Percentiles rank a stretch among this genome's conserved stretches.
Evolutionary conservation across 2,888 invertebrate species (phyloP).

Genomic region (Sesia bembeciformis): DNA sequence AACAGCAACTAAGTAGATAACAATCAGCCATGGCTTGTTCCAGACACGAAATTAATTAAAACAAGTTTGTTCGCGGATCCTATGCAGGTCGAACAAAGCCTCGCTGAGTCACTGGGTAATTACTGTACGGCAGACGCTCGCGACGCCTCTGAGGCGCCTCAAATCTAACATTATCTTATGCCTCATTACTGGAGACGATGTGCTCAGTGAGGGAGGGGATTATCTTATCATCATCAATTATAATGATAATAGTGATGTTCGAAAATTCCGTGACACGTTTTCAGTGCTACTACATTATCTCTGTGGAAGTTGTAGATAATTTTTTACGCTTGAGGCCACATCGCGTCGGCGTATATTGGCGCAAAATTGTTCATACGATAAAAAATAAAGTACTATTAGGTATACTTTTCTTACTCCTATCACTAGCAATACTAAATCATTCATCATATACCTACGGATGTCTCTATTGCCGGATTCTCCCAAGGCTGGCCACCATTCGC

Average conservation of each 20-base stretch:
- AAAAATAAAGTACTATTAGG: no score
- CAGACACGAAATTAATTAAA: slow-evolving; percentile 75
- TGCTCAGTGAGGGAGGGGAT: neutral
- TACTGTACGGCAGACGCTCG: slow-evolving; percentile 48
- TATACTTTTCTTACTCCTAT: no score
- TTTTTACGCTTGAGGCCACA: no score
- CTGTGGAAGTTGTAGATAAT: no score
- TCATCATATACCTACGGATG: no score
- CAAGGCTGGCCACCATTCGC: no score
- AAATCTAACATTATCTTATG: slow-evolving; percentile 22
- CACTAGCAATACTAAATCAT: no score
- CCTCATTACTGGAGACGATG: neutral
- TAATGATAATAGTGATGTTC: neutral
- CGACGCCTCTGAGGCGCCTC: slow-evolving; percentile 39
- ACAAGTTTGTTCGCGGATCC: slow-evolving; percentile 74
- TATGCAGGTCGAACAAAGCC: slow-evolving; percentile 71
- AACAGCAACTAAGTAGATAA: slow-evolving; percentile 73
- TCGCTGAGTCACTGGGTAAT: slow-evolving; percentile 72
- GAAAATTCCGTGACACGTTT: neutral
- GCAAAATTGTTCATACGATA: no score
- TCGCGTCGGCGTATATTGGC: no score
- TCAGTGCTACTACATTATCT: no score
- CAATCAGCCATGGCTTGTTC: slow-evolving; percentile 70
- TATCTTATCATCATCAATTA: neutral
- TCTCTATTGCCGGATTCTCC: no score